Evolutionary conservation across 2,113 vertebrate genomes (phyloP), one percentile per base, ranked within the genome.

Genomic region (Aphyosemion australe): DNA sequence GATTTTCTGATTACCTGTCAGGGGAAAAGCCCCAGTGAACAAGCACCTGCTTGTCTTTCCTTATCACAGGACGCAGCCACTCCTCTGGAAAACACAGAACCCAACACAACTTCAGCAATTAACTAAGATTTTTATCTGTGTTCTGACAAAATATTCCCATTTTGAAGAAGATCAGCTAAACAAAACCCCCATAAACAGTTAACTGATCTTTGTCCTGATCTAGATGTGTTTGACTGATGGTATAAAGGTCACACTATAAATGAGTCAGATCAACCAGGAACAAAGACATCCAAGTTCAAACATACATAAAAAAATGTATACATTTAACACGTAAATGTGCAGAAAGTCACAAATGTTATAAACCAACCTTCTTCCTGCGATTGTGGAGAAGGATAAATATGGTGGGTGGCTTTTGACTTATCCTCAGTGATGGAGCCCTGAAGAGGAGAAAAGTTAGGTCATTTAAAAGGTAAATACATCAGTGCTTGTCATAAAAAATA

Each of bases 361-460:
- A 12, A 12, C 66, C 85, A 87, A 99, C 97, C 97, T 80, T 99
- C 97, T 63, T 99, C 97, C 72, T 90, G 53, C 81, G 95, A 94
- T 54, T 93, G 84, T 71, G 93, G 90, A 76, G 94, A 92, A 0
- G 96, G 94, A 79, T 95, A 95, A 79, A 99, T 93, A 1, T 95
- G 93, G 84, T 99, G 97, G 48, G 97, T 97, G 39, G 96, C 96
- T 86, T 98, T 99, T 2, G 94, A 94, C 56, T 97, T 98, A 57
- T 99, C 97, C 32, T 99, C 97, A 46, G 95, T 97, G 58, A 96
- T 93, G 34, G 96, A 94, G 66, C 97, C 97, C 97, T 99, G 73
- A 0, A 64, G 6, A 34, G n/a, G 6, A 54, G 45, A 0, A 61
- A 21, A 42, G 32, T 56, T 39, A 14, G 20, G 53, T 8, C 41